Conservation (phyloP, 2,113 vertebrate species). For the human region DNA sequence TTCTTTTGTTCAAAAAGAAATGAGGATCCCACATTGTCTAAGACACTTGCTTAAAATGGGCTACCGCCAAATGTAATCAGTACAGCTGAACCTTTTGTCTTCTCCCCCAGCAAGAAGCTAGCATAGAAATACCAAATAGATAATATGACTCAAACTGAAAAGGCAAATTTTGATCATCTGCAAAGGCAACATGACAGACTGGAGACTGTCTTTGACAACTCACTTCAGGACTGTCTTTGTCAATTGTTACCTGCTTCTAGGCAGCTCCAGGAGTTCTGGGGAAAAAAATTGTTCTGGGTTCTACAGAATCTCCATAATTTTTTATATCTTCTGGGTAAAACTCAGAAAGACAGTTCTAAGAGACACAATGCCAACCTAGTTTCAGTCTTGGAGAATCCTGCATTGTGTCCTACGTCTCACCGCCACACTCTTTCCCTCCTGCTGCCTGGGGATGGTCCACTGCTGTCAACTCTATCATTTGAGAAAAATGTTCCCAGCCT, state of each 20-base stretch:
- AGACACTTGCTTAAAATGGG: background rate
- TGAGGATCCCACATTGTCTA: background rate
- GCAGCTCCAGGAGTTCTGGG: background rate
- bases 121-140: background rate
- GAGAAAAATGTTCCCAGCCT: slow-evolving; percentile 28
- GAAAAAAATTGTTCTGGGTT: background rate
- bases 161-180: background rate
- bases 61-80: background rate
- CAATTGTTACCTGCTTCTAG: background rate
- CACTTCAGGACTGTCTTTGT: background rate
- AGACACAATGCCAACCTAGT: background rate
- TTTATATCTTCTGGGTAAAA: background rate
- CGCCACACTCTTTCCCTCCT: background rate
- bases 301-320: background rate
- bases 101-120: background rate
- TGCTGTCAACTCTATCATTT: slow-evolving; percentile 2
- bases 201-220: background rate
- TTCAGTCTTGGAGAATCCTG: background rate
- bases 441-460: background rate
- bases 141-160: background rate
- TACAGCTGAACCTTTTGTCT: background rate
- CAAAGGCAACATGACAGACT: background rate
- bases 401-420: background rate
- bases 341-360: background rate
- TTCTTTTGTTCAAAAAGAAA: background rate